Evolutionary conservation across 1,140 invertebrate genomes (phyloP), one percentile per base, ranked within the genome.

Genomic region (Leptinotarsa defecta): DNA sequence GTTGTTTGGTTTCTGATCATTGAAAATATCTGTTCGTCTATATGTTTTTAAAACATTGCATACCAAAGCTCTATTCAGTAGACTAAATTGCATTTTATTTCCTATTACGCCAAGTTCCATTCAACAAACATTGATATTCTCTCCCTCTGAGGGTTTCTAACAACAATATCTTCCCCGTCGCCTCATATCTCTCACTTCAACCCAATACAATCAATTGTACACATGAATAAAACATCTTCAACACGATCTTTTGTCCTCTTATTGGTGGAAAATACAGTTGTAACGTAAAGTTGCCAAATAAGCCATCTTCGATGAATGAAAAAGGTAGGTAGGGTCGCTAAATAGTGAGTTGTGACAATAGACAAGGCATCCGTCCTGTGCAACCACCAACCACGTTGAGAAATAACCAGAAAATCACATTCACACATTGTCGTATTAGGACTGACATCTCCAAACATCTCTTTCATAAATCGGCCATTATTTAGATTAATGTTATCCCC

Each of bases 381-480:
- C 75, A 80, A 78, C 79, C 78, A 78, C 78, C 78, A 73, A 74
- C 61, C 75, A 71, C 73, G 76, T 79, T 79, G 80, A 80, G 81
- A 82, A 81, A 81, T 82, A 79, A 82, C 81, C 81, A 81, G 83
- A 84, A 84, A 83, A 82, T 80, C 78, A 81, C 71, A 83, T 84
- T 84, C 83, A 83, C 83, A 84, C 83, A 83, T 84, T 84, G 83
- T 84, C 83, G 79, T 83, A 84, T 83, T 83, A 84, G 82, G 81
- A 78, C 81, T 84, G 83, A 84, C 83, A 84, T 81, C 79, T 83
- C 83, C 83, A 84, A 84, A 84, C 83, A 84, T 84, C 83, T 84
- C 83, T 81, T 84, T 84, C 83, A 83, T 82, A 80, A 79, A 78
- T 77, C 76, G 75, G 75, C 79, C 83, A 83, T 84, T 84, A 84